Evolutionary conservation across 2,888 invertebrate genomes (phyloP), one percentile per base, ranked within the genome.

Genomic region (Meloe dianella): DNA sequence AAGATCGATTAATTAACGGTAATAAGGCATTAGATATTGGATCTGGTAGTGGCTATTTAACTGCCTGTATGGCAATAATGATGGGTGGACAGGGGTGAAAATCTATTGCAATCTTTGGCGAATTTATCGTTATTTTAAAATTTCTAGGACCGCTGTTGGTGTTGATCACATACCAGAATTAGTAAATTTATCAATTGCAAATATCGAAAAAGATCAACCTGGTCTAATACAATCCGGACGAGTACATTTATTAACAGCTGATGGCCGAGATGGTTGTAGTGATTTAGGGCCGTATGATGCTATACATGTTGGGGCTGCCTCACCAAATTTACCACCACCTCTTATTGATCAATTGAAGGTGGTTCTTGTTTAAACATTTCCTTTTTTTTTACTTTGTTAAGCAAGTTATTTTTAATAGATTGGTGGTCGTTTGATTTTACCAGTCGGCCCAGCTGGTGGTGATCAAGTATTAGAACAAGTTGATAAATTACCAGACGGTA

Each of bases 291-390:
- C 96, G 0, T 97, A 91, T 79, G 91, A 95, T 86, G 96, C 95
- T 20, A 97, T 97, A 75, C 97, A 97, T 84, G 95, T 96, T 7
- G 96, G 96, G 61, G 96, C 96, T 10, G 96, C 96, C 35, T 92
- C 95, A 10, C 89, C 93, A 5, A 87, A 86, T 65, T 85, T 93
- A 65, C 96, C 95, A 29, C 86, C 91, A 82, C 87, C 89, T 74
- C 89, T 95, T 81, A 85, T 96, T 69, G 90, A 93, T 47, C 97
- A 97, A 83, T 85, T 97, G 77, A 95, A 95, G 81, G 92, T 82
- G 57, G 63, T n/a, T n/a, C n/a, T n/a, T n/a, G n/a, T n/a, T n/a
- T n/a, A n/a, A n/a, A n/a, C n/a, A n/a, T n/a, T n/a, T n/a, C n/a
- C n/a, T n/a, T n/a, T n/a, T n/a, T n/a, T n/a, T n/a, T n/a, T n/a